Evolutionary conservation across 2,888 invertebrate species (phyloP).

Genomic region (Brachynemurus nebulosus): DNA sequence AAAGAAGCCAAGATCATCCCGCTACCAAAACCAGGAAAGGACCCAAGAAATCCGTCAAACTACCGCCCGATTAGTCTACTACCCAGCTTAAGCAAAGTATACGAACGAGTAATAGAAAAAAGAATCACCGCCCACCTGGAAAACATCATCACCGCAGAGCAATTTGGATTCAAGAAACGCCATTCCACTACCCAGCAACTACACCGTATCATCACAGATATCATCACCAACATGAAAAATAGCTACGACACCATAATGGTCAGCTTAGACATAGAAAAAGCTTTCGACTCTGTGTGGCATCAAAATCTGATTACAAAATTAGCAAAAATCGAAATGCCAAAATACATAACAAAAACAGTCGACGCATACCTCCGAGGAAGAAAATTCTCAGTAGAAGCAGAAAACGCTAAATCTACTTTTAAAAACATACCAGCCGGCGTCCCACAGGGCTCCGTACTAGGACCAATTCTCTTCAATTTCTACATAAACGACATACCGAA

Average conservation of each 20-base stretch:
- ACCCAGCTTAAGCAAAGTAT: slow-evolving; percentile 16
- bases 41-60: slow-evolving; percentile 11
- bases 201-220: slow-evolving; percentile 14
- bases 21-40: slow-evolving; percentile 12
- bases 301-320: slow-evolving; percentile 19
- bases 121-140: slow-evolving; percentile 11
- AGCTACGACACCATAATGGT: slow-evolving; percentile 22
- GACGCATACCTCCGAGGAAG: slow-evolving; percentile 9
- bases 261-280: too few relatives aligned
- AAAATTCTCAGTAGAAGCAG: slow-evolving; percentile 15
- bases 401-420: slow-evolving; percentile 10
- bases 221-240: slow-evolving; percentile 16
- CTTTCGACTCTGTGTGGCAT: slow-evolving; percentile 24
- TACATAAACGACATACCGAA: slow-evolving; percentile 19
- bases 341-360: slow-evolving; percentile 13
- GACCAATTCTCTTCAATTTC: slow-evolving; percentile 17
- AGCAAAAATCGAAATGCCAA: slow-evolving; percentile 12
- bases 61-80: slow-evolving; percentile 22
- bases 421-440: slow-evolving; percentile 19
- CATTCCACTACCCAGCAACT: slow-evolving; percentile 21
- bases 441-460: slow-evolving; percentile 19
- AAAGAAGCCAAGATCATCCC: slow-evolving; percentile 12
- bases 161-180: slow-evolving; percentile 20
- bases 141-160: slow-evolving; percentile 14
- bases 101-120: slow-evolving; percentile 15